phyloP scores from a whole-genome alignment of 2,113 vertebrate species.

The Chaetodon trifascialis region DNA sequence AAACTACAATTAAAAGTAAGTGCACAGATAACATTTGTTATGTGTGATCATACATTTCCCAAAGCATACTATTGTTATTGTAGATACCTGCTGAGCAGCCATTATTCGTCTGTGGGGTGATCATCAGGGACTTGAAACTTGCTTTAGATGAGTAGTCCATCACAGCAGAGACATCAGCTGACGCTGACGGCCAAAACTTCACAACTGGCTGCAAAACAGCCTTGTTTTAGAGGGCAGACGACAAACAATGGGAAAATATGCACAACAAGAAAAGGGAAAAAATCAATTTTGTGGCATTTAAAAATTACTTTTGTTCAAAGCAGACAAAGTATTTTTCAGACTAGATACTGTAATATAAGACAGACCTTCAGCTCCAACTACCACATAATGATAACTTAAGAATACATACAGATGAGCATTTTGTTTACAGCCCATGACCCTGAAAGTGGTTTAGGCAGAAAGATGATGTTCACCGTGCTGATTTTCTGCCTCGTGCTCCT shows the following conservation, averaged over 20 bases:
- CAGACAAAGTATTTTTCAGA: neutral
- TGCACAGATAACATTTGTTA: neutral
- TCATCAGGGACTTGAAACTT: conserved; percentile 35
- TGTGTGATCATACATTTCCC: neutral
- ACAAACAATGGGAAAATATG: neutral
- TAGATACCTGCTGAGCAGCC: neutral
- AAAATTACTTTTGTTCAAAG: neutral
- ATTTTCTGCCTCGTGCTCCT: neutral
- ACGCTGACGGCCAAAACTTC: conserved; percentile 21
- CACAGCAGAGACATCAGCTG: conserved; percentile 8
- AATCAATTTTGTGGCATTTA: neutral
- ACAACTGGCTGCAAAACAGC: conserved; percentile 6
- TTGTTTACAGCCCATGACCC: neutral
- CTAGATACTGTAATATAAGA: neutral
- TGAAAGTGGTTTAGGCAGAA: neutral
- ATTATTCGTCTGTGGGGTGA: neutral
- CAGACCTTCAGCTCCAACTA: neutral
- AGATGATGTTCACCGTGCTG: neutral
- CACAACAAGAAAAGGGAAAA: neutral
- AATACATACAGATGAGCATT: neutral
- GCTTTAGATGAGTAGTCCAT: conserved; percentile 1
- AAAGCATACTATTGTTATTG: neutral
- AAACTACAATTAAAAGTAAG: neutral
- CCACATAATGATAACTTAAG: neutral
- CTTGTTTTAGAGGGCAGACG: conserved; percentile 7